Percentiles rank a stretch among this genome's conserved stretches.
Evolutionary conservation across 23 tunicate species (phyloP).

Genomic region (Ciona savignyi): DNA sequence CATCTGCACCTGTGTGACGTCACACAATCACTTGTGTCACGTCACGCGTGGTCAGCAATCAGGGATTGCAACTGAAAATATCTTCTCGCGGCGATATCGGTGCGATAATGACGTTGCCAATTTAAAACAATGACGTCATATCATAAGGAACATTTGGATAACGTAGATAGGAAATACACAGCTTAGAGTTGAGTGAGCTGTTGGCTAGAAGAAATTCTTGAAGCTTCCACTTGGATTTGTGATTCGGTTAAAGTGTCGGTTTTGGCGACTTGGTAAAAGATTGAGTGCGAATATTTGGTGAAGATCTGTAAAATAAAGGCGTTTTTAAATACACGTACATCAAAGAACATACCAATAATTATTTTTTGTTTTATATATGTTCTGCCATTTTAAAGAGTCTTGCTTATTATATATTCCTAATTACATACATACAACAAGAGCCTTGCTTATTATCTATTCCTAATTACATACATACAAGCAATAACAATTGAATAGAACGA

Average conservation of each 20-base stretch:
- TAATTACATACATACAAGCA: no score
- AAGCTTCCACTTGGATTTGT: slow-evolving; percentile 14
- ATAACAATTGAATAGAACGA: no score
- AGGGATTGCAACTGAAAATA: neutral
- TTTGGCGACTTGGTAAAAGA: slow-evolving; percentile 82
- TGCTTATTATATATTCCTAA: no score
- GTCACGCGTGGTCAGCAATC: neutral
- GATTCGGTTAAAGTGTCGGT: slow-evolving; percentile 38
- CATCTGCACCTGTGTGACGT: neutral
- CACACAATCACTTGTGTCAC: no score
- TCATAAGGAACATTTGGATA: neutral
- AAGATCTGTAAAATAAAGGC: slow-evolving; percentile 29
- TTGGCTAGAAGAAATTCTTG: no score
- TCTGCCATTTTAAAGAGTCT: no score
- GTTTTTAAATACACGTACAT: neutral
- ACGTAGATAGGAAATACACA: neutral
- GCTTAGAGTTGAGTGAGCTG: no score
- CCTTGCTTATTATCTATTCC: neutral
- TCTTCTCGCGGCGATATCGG: neutral
- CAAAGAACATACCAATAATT: neutral
- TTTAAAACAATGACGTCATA: neutral
- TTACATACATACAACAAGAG: neutral
- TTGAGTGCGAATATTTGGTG: slow-evolving; percentile 75
- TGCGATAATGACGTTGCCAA: neutral
- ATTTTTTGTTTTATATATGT: no score